Evolutionary conservation across 2,888 invertebrate species (phyloP), one percentile per base, ranked within the genome.

Genomic region (Lordiphosa fenestrarum): DNA sequence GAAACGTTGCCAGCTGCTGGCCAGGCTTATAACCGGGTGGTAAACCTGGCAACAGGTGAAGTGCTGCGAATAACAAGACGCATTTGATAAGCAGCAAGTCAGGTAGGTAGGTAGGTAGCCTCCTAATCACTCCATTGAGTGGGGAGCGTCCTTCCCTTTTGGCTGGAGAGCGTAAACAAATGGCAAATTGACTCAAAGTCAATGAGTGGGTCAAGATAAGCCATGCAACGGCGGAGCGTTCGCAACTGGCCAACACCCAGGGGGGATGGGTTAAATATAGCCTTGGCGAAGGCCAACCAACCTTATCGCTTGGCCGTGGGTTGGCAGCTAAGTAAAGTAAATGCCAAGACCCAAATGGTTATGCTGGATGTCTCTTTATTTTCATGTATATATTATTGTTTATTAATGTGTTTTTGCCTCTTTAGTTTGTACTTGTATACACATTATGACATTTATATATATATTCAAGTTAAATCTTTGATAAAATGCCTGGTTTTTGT

Each of bases 341-440:
- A 15, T 15, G 15, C 15, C 2, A 15, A 15, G 15, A 15, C n/a
- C n/a, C n/a, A n/a, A n/a, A n/a, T n/a, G n/a, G n/a, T n/a, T n/a
- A n/a, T n/a, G n/a, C n/a, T n/a, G n/a, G n/a, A n/a, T n/a, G n/a
- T n/a, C n/a, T n/a, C n/a, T 19, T 4, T 23, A 42, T 10, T 4
- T 35, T 5, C 13, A n/a, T 30, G 9, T 41, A 21, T 15, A 56
- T 44, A 15, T 39, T 44, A n/a, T 44, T 21, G 25, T 42, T 44
- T 44, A 44, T 44, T 44, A 2, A 44, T 44, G 13, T 30, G 4
- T 12, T 25, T 25, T 44, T 13, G 23, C 19, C 12, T 12, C 21
- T 15, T 15, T 15, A n/a, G n/a, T 60, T 60, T 60, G 60, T 60
- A 59, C 60, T 60, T 47, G 52, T 53, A 59, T 47, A 59, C 53